Conservation (phyloP, 2,888 invertebrate species). For the Drosophila meridionalis region DNA sequence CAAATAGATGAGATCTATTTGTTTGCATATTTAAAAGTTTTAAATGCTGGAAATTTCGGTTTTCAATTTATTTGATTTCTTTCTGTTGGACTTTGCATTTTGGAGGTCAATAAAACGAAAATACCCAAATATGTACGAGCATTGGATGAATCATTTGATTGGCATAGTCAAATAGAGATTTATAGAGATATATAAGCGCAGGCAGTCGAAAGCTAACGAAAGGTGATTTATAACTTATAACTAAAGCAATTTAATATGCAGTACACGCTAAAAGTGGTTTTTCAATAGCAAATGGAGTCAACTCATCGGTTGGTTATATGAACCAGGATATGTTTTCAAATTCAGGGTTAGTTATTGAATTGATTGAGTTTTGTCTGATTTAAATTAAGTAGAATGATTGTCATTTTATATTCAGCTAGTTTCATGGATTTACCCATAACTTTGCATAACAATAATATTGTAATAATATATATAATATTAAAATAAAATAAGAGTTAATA, state of each 20-base stretch:
- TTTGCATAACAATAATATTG: no score
- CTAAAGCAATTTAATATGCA: neutral
- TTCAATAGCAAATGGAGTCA: neutral
- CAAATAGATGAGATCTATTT: constrained; percentile 23
- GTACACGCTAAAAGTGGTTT: neutral
- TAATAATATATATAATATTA: no score
- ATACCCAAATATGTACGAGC: constrained; percentile 57
- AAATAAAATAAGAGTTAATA: no score
- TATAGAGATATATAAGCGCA: neutral
- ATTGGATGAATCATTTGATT: constrained; percentile 60
- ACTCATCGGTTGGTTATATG: neutral
- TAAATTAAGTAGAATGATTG: neutral
- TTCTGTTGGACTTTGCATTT: constrained; percentile 50
- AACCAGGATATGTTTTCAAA: neutral
- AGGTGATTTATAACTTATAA: neutral
- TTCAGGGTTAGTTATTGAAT: neutral
- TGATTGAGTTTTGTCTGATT: neutral
- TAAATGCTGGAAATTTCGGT: constrained; percentile 56
- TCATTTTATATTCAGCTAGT: no score
- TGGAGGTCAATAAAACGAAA: constrained; percentile 79
- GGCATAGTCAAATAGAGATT: constrained; percentile 12
- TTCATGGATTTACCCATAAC: no score
- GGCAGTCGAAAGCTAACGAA: neutral
- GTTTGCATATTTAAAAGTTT: constrained; percentile 17
- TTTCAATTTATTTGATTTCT: constrained; percentile 61